These are phyloP conservation scores for Heliconius himera DNA, from an alignment of 1,140 invertebrate genomes.

Conservation along the genomic window DNA sequence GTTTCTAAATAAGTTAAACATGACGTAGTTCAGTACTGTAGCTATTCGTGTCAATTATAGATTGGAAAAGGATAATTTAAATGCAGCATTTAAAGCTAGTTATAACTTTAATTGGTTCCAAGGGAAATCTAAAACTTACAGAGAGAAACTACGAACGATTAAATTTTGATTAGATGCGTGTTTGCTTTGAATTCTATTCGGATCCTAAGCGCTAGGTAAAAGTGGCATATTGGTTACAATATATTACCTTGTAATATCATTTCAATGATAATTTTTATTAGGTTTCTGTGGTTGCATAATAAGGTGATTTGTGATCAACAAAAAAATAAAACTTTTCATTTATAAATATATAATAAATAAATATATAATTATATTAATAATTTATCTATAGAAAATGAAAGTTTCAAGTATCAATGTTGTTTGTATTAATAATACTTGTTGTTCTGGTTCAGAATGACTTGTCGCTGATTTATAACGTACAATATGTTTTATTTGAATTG, in stretches of 20 bases:
- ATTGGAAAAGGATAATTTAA: slow-evolving; percentile 33
- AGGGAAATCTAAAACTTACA: slow-evolving; percentile 32
- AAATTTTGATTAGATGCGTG: slow-evolving; percentile 42
- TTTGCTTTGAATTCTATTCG: slow-evolving; percentile 43
- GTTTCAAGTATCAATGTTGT: slow-evolving; percentile 21
- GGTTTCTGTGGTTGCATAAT: not conserved
- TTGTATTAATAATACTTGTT: slow-evolving; percentile 11
- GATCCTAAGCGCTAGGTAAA: slow-evolving; percentile 44
- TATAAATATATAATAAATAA: not conserved
- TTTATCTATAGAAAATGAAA: slow-evolving; percentile 15
- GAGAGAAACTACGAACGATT: slow-evolving; percentile 39
- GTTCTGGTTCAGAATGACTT: slow-evolving; percentile 7
- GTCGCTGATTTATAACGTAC: slow-evolving; percentile 4
- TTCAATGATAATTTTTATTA: slow-evolving; percentile 11
- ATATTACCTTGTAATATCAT: slow-evolving; percentile 23
- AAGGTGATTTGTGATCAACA: not conserved
- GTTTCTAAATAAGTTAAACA: not conserved
- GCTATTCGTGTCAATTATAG: slow-evolving; percentile 16
- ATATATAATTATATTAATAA: not conserved
- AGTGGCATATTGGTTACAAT: slow-evolving; percentile 35
- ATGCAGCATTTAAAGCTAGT: not conserved
- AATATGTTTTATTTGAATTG: slow-evolving; percentile 14
- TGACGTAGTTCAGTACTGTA: not conserved
- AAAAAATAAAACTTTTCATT: not conserved
- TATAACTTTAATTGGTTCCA: slow-evolving; percentile 26